Conservation (phyloP, 2,888 invertebrate species). For the Pseudococcus viburni region DNA sequence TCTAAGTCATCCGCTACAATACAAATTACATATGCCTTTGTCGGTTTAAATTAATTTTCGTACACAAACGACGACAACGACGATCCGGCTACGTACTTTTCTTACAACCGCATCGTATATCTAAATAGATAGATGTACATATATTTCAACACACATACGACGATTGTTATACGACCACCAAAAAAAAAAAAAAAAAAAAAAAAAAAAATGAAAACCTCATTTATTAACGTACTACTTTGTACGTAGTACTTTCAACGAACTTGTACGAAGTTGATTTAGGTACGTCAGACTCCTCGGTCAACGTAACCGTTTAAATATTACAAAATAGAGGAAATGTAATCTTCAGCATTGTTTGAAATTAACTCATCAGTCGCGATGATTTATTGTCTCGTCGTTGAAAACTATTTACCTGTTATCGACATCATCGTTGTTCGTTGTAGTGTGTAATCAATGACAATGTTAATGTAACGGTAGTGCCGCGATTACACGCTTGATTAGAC, state of each 20-base stretch:
- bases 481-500: conserved; percentile 45
- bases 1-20: background rate
- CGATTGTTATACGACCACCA: background rate
- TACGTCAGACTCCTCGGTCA: background rate
- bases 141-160: background rate
- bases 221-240: no score
- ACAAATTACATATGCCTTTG: conserved; percentile 30
- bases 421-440: background rate
- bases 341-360: conserved; percentile 30
- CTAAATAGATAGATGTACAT: no score
- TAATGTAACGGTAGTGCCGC: conserved; percentile 45
- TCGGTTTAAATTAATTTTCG: conserved; percentile 37
- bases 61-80: background rate
- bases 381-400: conserved; percentile 29
- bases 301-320: conserved; percentile 20
- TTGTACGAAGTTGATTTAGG: no score
- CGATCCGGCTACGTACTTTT: background rate
- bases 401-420: conserved; percentile 39
- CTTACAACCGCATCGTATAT: background rate
- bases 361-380: conserved; percentile 45
- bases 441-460: conserved; percentile 49
- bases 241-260: no score
- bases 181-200: background rate
- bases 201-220: background rate
- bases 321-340: conserved; percentile 49